phyloP scores from a whole-genome alignment of 2,113 vertebrate genomes.

The Poeciliopsis occidentalis region DNA sequence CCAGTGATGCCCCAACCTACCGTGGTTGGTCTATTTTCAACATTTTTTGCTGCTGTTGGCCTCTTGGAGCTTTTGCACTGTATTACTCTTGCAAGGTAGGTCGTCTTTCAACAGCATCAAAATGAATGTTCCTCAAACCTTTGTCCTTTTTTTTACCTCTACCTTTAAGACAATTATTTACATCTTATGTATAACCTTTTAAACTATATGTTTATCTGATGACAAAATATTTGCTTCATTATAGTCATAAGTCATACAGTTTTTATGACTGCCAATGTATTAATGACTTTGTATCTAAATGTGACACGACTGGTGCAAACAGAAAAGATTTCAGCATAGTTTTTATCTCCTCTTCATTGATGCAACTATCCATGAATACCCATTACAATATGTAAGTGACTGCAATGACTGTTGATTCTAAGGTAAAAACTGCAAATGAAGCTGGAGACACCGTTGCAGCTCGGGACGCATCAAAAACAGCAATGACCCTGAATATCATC shows the following conservation, averaged over 20 bases:
- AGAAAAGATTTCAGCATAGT: no score
- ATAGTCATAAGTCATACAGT: neutral
- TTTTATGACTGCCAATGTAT: neutral
- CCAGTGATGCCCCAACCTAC: no score
- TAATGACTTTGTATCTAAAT: neutral
- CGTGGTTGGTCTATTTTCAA: no score
- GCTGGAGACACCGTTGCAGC: conserved; percentile 48
- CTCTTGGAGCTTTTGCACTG: no score
- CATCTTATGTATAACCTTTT: neutral
- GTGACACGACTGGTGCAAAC: neutral
- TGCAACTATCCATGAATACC: neutral
- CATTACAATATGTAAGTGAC: neutral
- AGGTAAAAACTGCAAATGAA: conserved; percentile 42
- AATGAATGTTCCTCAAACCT: no score
- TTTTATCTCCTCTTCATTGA: neutral
- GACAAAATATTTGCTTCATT: neutral
- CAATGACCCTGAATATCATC: conserved; percentile 68
- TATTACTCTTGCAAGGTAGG: no score
- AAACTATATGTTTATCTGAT: neutral
- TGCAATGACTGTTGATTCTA: neutral
- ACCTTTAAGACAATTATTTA: no score
- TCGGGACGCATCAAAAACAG: conserved; percentile 60
- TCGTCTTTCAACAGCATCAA: no score
- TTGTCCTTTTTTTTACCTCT: no score
- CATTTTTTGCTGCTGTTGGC: no score